phyloP scores from a whole-genome alignment of 2,888 invertebrate species.

The Mesorhabditis spiculigera region DNA sequence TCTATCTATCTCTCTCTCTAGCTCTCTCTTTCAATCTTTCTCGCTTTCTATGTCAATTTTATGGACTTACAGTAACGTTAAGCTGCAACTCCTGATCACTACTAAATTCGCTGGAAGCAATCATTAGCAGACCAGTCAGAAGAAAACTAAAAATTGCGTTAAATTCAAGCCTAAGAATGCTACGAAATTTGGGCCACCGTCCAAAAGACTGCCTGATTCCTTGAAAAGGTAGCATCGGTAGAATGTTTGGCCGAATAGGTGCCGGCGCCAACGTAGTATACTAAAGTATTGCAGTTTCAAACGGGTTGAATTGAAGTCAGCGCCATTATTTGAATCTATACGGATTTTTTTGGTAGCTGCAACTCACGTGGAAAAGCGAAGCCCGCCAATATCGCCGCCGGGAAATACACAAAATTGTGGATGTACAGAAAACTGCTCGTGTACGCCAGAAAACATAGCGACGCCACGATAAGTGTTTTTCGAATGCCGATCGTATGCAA shows the following conservation, averaged over 20 bases:
- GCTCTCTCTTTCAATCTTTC: too few species aligned
- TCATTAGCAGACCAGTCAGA: constrained; percentile 1
- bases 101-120: neutral
- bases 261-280: constrained; percentile 1
- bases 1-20: too few species aligned
- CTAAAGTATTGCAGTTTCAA: too few species aligned
- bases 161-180: neutral
- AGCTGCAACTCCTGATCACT: too few species aligned
- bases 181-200: neutral
- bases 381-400: neutral
- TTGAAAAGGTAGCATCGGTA: neutral
- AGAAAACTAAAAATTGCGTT: neutral
- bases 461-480: neutral
- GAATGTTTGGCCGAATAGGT: neutral
- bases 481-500: neutral
- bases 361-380: too few species aligned
- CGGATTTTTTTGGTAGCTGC: too few species aligned
- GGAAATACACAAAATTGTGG: neutral
- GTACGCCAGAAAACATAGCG: neutral
- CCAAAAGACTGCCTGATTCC: neutral
- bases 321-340: too few species aligned
- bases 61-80: too few species aligned
- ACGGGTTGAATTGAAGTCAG: too few species aligned
- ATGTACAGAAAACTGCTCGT: neutral
- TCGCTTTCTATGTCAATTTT: too few species aligned